These are phyloP conservation scores for Conger conger DNA, from an alignment of 2,113 vertebrate species.

Conservation along the genomic window DNA sequence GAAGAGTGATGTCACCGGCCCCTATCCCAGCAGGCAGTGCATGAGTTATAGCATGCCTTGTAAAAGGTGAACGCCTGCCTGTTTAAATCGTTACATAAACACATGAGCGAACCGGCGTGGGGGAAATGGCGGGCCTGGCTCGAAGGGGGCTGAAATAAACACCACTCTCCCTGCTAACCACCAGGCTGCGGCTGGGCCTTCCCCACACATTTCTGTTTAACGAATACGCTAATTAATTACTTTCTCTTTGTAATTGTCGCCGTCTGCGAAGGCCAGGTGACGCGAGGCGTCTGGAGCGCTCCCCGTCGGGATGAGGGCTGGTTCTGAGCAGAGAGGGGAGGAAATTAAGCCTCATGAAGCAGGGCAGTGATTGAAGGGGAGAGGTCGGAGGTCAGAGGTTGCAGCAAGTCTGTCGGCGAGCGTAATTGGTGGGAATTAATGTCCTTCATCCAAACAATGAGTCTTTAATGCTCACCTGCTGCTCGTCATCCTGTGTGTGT, in stretches of 20 bases:
- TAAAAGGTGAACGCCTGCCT: slow-evolving; percentile 1
- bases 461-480: background rate
- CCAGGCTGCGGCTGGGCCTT: background rate
- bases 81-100: slow-evolving; percentile 25
- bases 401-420: background rate
- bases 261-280: background rate
- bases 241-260: background rate
- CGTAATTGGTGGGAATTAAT: background rate
- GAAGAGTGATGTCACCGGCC: slow-evolving; percentile 25
- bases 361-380: background rate
- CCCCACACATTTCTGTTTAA: background rate
- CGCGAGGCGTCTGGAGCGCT: background rate
- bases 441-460: background rate
- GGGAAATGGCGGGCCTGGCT: slow-evolving; percentile 16
- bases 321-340: background rate
- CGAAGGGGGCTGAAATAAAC: background rate
- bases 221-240: background rate
- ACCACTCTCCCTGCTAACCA: background rate
- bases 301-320: background rate
- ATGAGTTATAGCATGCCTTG: slow-evolving; percentile 32
- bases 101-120: background rate
- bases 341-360: background rate
- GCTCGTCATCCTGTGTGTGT: background rate
- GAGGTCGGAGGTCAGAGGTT: background rate
- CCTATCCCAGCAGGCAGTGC: slow-evolving; percentile 23